These are phyloP conservation scores for Epinephelus moara DNA, from an alignment of 2,113 vertebrate genomes.

Conservation along the genomic window DNA sequence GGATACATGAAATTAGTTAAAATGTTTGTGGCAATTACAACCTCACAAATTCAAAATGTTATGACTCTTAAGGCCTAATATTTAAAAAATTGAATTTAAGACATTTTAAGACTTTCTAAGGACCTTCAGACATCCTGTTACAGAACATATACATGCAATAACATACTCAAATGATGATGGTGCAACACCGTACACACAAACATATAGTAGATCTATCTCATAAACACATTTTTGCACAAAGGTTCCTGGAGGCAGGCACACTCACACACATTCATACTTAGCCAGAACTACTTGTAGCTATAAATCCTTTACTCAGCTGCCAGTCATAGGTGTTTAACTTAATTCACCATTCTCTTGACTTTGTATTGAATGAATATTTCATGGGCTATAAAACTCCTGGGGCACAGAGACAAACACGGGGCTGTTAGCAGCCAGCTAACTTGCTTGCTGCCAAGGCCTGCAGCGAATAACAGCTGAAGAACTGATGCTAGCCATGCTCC, in stretches of 20 bases:
- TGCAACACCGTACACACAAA: neutral
- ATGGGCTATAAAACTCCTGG: constrained; percentile 50
- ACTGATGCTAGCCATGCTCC: constrained; percentile 40
- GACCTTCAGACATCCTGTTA: too few species aligned
- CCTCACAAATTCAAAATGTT: too few species aligned
- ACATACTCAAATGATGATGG: neutral
- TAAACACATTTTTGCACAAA: neutral
- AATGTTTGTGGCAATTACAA: too few species aligned
- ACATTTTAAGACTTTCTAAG: too few species aligned
- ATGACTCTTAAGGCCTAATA: too few species aligned
- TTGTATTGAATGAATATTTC: constrained; percentile 70
- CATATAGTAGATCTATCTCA: neutral
- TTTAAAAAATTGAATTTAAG: too few species aligned
- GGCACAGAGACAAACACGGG: constrained; percentile 50
- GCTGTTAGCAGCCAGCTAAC: constrained; percentile 48
- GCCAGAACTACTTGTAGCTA: neutral
- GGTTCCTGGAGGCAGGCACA: constrained; percentile 7
- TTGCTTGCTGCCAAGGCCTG: constrained; percentile 46
- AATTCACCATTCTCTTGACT: constrained; percentile 40
- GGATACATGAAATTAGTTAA: too few species aligned
- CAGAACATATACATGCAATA: neutral
- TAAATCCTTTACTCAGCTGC: constrained; percentile 20
- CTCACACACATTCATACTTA: neutral
- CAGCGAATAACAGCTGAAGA: constrained; percentile 43
- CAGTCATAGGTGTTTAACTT: constrained; percentile 31